Evolutionary conservation across 2,797 vertebrate species (phyloP).

Genomic region (Tokudaia muenninki): DNA sequence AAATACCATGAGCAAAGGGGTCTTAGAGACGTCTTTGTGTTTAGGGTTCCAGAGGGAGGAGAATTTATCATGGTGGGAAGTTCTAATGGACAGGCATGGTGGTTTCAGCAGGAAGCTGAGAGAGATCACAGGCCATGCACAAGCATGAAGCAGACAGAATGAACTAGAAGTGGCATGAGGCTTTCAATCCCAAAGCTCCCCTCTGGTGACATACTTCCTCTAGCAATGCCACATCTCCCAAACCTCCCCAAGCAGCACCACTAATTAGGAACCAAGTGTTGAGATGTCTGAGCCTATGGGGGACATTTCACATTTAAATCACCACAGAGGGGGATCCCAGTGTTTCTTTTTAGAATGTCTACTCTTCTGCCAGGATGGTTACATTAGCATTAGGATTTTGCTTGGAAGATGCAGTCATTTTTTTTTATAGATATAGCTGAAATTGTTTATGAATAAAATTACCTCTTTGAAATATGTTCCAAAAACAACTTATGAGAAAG

Average conservation of each 20-base stretch:
- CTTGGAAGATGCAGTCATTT: neutral
- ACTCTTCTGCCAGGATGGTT: neutral
- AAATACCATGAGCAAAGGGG: neutral
- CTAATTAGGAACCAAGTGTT: neutral
- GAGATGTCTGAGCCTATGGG: neutral
- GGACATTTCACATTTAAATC: no score
- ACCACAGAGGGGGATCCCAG: neutral
- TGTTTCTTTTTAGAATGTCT: neutral
- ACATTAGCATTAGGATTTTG: neutral
- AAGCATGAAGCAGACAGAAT: neutral
- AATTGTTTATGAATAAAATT: constrained; percentile 24
- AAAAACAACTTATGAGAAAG: neutral
- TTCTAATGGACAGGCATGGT: neutral
- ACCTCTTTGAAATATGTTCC: neutral
- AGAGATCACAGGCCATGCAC: neutral
- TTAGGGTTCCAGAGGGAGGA: no score
- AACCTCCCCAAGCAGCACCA: neutral
- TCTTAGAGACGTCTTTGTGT: neutral
- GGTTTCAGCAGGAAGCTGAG: neutral
- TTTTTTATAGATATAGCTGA: neutral
- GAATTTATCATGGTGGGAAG: neutral
- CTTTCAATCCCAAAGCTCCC: neutral
- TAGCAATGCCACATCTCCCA: neutral
- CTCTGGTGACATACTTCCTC: neutral
- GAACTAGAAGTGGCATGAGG: neutral